phyloP scores from a whole-genome alignment of 2,888 invertebrate genomes.

The Agelastica alni region DNA sequence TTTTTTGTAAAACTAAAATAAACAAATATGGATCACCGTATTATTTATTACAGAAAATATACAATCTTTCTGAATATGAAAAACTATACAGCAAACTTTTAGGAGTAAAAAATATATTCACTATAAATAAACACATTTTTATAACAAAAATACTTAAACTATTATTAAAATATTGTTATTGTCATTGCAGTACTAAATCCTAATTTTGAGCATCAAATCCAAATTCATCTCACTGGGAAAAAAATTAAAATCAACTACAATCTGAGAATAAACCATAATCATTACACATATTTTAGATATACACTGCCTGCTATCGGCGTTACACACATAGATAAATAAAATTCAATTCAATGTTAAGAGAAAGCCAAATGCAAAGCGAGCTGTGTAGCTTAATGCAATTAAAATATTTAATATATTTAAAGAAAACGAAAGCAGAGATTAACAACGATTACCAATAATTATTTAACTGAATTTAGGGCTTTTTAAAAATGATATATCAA shows the following conservation, averaged over 20 bases:
- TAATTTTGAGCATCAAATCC: not conserved
- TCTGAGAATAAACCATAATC: constrained; percentile 9
- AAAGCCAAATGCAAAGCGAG: too few relatives aligned
- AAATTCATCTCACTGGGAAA: constrained; percentile 7
- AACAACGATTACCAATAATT: too few relatives aligned
- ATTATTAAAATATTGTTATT: constrained; percentile 21
- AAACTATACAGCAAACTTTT: constrained; percentile 7
- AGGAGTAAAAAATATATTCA: constrained; percentile 16
- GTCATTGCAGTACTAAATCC: constrained; percentile 9
- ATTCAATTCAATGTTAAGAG: too few relatives aligned
- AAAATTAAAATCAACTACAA: not conserved
- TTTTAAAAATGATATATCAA: too few relatives aligned
- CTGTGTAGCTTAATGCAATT: too few relatives aligned
- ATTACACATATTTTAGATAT: too few relatives aligned
- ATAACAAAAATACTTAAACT: constrained; percentile 10
- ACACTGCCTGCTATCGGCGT: too few relatives aligned
- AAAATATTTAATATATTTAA: too few relatives aligned
- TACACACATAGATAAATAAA: too few relatives aligned
- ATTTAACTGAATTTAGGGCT: too few relatives aligned
- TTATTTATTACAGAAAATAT: constrained; percentile 31
- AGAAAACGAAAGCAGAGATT: too few relatives aligned
- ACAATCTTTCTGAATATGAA: constrained; percentile 23
- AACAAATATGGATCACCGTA: constrained; percentile 21
- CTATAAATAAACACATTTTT: not conserved
- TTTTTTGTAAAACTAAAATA: constrained; percentile 13